Evolutionary conservation across 2,113 vertebrate genomes (phyloP).

Genomic region (Xenus cinereus): DNA sequence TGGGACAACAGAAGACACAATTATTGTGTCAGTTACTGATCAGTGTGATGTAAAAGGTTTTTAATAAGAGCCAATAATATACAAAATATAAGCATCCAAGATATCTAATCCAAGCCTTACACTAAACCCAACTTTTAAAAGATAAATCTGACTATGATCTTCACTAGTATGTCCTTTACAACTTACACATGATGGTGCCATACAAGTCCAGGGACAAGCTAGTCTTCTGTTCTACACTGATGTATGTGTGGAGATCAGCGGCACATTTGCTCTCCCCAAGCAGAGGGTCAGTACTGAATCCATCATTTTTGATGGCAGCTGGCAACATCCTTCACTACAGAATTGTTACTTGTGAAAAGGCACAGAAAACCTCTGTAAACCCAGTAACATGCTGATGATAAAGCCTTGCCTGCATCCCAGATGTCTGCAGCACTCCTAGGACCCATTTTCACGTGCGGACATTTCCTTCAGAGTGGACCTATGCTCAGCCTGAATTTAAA

Average conservation of each 20-base stretch:
- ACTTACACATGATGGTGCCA: neutral
- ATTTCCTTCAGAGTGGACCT: neutral
- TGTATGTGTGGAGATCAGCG: neutral
- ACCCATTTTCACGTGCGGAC: neutral
- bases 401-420: neutral
- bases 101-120: neutral
- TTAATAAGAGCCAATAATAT: neutral
- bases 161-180: neutral
- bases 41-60: neutral
- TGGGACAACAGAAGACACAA: neutral
- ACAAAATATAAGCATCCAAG: neutral
- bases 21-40: neutral
- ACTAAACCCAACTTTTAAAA: neutral
- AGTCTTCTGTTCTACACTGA: neutral
- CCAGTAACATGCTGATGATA: neutral
- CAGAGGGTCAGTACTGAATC: neutral
- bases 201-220: neutral
- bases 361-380: neutral
- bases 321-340: neutral
- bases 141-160: neutral
- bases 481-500: neutral
- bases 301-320: neutral
- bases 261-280: fast-evolving
- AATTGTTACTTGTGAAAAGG: neutral
- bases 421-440: neutral